These are phyloP conservation scores for Nesospiza acunhae DNA, from an alignment of 2,113 vertebrate genomes.

Conservation along the genomic window DNA sequence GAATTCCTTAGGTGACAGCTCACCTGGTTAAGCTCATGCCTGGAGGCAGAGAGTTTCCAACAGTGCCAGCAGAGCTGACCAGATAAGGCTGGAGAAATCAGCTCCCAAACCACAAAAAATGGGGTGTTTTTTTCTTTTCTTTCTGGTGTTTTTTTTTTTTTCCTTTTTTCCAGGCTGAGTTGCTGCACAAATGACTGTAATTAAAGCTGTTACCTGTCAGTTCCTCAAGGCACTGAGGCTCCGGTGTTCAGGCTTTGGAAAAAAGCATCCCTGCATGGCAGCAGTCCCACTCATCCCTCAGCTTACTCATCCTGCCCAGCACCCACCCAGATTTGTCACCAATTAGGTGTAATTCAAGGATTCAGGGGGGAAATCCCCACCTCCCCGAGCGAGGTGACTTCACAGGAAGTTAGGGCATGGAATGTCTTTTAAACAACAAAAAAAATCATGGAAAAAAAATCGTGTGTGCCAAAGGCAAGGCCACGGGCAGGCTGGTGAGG, in stretches of 20 bases:
- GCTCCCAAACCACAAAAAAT: slow-evolving; percentile 12
- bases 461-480: not conserved
- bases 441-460: not conserved
- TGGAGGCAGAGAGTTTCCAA: slow-evolving; percentile 23
- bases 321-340: slow-evolving; percentile 15
- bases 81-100: not conserved
- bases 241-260: not conserved
- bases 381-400: not conserved
- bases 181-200: slow-evolving; percentile 13
- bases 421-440: not conserved
- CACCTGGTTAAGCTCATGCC: not conserved
- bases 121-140: not conserved
- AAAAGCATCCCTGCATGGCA: not conserved
- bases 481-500: not conserved
- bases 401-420: not conserved
- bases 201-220: slow-evolving; percentile 15
- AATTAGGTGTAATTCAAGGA: not conserved
- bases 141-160: not conserved
- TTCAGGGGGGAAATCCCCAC: slow-evolving; percentile 32
- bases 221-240: not conserved
- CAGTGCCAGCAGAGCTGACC: not conserved
- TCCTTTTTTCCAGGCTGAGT: not conserved
- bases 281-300: not conserved
- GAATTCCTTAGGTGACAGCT: slow-evolving; percentile 28
- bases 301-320: not conserved